Evolutionary conservation across 2,113 vertebrate genomes (phyloP).

Genomic region (Pseudorectes ferrugineus): DNA sequence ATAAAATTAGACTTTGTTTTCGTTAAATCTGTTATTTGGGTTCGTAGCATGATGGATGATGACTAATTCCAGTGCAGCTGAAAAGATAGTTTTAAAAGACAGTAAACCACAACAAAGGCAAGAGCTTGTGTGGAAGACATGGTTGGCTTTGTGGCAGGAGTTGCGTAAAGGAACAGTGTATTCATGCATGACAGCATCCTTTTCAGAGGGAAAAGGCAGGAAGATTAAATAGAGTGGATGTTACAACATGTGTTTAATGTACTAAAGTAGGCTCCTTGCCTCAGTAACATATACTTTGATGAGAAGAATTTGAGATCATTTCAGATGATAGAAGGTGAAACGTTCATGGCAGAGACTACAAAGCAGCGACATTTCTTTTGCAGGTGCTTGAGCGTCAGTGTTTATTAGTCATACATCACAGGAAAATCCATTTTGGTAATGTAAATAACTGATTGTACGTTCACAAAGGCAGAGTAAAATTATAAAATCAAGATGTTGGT

Average conservation of each 20-base stretch:
- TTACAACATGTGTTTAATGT: conserved; percentile 16
- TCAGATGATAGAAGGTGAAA: conserved; percentile 26
- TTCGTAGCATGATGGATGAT: neutral
- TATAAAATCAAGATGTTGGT: neutral
- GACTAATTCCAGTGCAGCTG: neutral
- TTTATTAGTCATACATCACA: neutral
- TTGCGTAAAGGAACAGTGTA: neutral
- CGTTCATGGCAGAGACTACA: conserved; percentile 46
- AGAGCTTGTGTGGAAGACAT: neutral
- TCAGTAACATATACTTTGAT: conserved; percentile 27
- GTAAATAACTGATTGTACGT: neutral
- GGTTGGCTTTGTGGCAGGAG: neutral
- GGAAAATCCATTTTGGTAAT: neutral
- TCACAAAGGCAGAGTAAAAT: neutral
- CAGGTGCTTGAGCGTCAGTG: conserved; percentile 19
- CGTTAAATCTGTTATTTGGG: neutral
- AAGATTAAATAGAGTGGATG: conserved; percentile 15
- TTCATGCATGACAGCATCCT: neutral
- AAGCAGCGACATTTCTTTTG: conserved; percentile 2
- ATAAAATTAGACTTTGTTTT: neutral
- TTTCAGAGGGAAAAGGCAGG: conserved; percentile 1
- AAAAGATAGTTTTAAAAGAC: neutral
- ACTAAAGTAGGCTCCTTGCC: neutral
- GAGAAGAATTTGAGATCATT: conserved; percentile 36
- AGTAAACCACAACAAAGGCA: neutral